A percentile compares a stretch with the other conserved stretches of the same genome.
Evolutionary conservation across 2,113 vertebrate genomes (phyloP).

Genomic region (Felis chaus): DNA sequence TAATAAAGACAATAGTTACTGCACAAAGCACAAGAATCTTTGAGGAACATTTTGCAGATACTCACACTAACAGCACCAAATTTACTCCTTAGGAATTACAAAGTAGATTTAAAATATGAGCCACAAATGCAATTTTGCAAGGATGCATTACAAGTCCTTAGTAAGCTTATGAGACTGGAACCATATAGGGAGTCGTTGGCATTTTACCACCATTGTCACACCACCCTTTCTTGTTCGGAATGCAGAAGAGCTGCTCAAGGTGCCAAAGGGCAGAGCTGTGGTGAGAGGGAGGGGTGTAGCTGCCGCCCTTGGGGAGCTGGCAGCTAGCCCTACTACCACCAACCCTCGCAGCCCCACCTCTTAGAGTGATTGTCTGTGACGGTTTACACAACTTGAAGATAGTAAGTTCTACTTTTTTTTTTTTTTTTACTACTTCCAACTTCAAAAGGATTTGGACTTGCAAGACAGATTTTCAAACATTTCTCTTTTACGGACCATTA

Average conservation of each 20-base stretch:
- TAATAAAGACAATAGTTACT: background rate
- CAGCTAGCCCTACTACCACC: background rate
- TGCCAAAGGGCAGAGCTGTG: background rate
- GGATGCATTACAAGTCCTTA: background rate
- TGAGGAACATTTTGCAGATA: background rate
- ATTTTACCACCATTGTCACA: background rate
- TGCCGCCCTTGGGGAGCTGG: background rate
- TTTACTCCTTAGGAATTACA: background rate
- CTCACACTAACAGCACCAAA: background rate
- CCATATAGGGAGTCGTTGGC: background rate
- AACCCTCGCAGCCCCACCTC: background rate
- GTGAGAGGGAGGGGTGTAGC: background rate
- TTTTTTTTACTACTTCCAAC: background rate
- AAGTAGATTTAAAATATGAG: slow-evolving; percentile 21
- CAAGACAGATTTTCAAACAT: background rate
- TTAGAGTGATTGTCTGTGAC: background rate
- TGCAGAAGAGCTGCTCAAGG: background rate
- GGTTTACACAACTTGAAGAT: background rate
- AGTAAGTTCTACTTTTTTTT: background rate
- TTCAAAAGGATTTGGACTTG: background rate
- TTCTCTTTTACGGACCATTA: background rate
- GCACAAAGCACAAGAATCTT: slow-evolving; percentile 4
- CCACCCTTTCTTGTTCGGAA: background rate
- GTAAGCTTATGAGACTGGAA: background rate
- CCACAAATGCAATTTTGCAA: slow-evolving; percentile 20